Evolutionary conservation across 2,797 vertebrate genomes (phyloP).

Genomic region (Gephyroberyx darwinii): DNA sequence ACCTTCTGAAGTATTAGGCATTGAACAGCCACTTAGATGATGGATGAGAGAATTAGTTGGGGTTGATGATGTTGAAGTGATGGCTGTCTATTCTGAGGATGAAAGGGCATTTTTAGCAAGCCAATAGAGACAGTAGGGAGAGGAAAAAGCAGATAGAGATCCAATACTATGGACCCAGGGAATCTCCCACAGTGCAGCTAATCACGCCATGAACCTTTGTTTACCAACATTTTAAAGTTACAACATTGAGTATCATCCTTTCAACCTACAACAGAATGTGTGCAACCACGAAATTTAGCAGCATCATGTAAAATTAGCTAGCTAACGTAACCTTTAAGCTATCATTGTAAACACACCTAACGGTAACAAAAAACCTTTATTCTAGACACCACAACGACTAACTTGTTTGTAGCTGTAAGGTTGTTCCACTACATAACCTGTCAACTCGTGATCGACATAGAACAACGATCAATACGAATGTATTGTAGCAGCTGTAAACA

Average conservation of each 20-base stretch:
- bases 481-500: slow-evolving; percentile 30
- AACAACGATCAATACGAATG: slow-evolving; percentile 14
- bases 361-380: neutral
- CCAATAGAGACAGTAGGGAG: neutral
- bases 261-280: neutral
- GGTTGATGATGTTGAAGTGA: slow-evolving; percentile 14
- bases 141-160: neutral
- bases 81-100: slow-evolving; percentile 25
- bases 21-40: slow-evolving; percentile 79
- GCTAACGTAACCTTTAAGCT: slow-evolving; percentile 8
- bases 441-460: neutral
- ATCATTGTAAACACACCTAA: neutral
- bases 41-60: slow-evolving; percentile 40
- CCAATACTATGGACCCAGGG: neutral
- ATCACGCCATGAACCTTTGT: neutral
- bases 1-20: slow-evolving; percentile 92
- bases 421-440: neutral
- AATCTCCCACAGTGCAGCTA: neutral
- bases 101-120: slow-evolving; percentile 19
- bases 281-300: neutral
- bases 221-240: neutral
- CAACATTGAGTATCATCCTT: neutral
- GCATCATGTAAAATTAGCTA: no score
- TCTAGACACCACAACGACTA: neutral
- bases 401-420: no score